Base-by-base conservation (phyloP, 2,113 vertebrate species). In the Coregonus clupeaformis region DNA sequence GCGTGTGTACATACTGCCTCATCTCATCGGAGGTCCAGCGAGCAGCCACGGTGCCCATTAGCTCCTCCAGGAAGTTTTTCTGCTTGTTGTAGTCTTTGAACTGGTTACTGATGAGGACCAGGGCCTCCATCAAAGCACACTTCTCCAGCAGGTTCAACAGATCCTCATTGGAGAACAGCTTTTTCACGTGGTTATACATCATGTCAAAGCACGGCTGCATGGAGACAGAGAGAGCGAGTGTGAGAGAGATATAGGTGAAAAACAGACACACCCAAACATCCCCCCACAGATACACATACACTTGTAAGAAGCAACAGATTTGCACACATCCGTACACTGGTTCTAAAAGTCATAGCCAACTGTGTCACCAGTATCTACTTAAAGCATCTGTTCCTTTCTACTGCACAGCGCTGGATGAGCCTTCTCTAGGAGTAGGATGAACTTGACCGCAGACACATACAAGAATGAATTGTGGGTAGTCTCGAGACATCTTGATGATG, bases 31-130 rank as follows among this genome's bases (percentile, higher is more conserved):
- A 97, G n/a, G 96, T 94, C 97, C 97, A 99, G 27, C 95, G 87
- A 25, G 86, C 85, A 13, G 94, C 87, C 70, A 97, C 92, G 0
- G 96, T 91, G 20, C 91, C 91, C 93, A 98, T 92, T 42, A 99
- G 93, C 80, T 99, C 96, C 75, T 95, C 95, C 52, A 99, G 86
- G 88, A 99, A 98, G 60, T 85, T 89, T 55, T 96, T 95, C 91
- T 99, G 97, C 79, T 95, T 94, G 69, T 92, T 91, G 6, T 95
- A 99, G 89, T 96, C 94, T 90, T 98, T 97, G 84, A 99, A 97
- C 55, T 98, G 95, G 91, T 99, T 99, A 86, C 96, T 98, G 88
- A 97, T 94, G 77, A 99, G 95, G 79, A 99, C 95, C 22, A 99
- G 90, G 9, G 96, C 94, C 86, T 99, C 98, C 91, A 98, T 96